Evolutionary conservation across 2,113 vertebrate genomes (phyloP).

Genomic region (Felis chaus): DNA sequence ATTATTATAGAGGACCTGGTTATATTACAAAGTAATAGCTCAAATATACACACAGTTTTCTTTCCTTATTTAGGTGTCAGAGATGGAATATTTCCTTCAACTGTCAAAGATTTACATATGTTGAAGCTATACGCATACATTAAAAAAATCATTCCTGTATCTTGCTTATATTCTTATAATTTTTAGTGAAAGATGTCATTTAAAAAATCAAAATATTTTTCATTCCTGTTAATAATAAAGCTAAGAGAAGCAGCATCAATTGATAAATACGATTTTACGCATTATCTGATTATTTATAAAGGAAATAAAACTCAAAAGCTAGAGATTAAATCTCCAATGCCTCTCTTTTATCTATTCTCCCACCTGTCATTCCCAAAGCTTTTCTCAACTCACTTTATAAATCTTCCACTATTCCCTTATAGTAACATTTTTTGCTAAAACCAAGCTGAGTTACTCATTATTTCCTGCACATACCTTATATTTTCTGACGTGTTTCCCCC

Average conservation of each 20-base stretch:
- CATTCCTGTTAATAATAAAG: not conserved
- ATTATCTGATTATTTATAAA: not conserved
- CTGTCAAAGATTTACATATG: not conserved
- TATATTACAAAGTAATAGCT: not conserved
- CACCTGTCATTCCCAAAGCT: not conserved
- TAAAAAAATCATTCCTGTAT: not conserved
- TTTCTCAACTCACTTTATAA: not conserved
- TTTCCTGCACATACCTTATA: not conserved
- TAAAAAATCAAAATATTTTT: not conserved
- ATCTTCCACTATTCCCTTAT: not conserved
- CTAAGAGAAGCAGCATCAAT: not conserved
- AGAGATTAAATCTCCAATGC: not conserved
- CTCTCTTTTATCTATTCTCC: not conserved
- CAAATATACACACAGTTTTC: not conserved
- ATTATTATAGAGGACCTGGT: not conserved
- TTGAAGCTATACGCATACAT: not conserved
- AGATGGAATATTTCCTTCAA: conserved; percentile 22
- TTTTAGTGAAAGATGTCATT: not conserved
- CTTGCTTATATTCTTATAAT: not conserved
- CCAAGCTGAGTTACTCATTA: not conserved
- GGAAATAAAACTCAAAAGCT: not conserved
- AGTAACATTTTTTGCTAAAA: not conserved
- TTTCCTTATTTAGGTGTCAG: not conserved
- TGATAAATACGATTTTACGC: not conserved
- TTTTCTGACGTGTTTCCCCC: not conserved